These are phyloP conservation scores for Eupeodes latifasciatus DNA, from an alignment of 2,888 invertebrate genomes.

Conservation along the genomic window DNA sequence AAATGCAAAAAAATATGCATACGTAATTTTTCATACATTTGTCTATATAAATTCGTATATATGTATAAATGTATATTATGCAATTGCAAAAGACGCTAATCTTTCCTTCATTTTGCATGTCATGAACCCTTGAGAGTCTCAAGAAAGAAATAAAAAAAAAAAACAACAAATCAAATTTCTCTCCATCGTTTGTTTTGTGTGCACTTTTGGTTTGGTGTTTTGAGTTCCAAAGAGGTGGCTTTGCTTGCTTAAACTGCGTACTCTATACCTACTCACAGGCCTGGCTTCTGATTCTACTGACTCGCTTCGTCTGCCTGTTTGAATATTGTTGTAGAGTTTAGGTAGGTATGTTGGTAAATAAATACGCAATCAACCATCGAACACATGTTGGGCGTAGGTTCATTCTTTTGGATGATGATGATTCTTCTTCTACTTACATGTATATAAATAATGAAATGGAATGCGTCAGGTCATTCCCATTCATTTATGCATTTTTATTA, in stretches of 20 bases:
- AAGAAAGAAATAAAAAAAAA: background rate
- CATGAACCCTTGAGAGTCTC: conserved; percentile 33
- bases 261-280: too few species aligned
- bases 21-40: background rate
- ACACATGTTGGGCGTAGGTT: conserved; percentile 40
- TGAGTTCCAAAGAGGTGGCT: background rate
- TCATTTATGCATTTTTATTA: conserved; percentile 6
- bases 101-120: conserved; percentile 37
- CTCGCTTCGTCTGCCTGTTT: too few species aligned
- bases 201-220: conserved; percentile 18
- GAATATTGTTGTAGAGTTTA: background rate
- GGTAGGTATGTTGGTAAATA: conserved; percentile 12
- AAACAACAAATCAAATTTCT: background rate
- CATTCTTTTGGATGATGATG: conserved; percentile 13
- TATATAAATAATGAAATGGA: background rate
- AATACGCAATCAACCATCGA: conserved; percentile 16
- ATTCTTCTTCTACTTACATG: too few species aligned
- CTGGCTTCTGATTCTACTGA: too few species aligned
- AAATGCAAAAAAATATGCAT: background rate
- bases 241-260: too few species aligned
- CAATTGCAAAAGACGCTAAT: conserved; percentile 51
- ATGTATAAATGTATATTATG: conserved; percentile 41
- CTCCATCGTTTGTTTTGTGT: conserved; percentile 26
- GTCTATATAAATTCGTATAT: background rate
- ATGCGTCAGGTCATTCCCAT: conserved; percentile 22